Base-by-base conservation (phyloP, 2,888 invertebrate species). In the Globia sparganii region DNA sequence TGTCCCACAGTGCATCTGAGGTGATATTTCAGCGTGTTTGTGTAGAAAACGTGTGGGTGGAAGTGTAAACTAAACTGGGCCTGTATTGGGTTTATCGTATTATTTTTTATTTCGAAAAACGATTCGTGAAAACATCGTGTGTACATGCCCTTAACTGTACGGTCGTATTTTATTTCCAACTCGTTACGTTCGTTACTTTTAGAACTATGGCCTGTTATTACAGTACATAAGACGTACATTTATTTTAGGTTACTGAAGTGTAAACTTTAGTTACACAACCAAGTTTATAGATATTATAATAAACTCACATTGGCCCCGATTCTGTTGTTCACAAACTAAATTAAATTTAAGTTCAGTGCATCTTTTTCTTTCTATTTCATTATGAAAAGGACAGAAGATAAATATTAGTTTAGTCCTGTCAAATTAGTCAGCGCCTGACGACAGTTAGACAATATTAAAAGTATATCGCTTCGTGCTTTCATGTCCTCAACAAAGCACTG, bases 141-240 rank as follows among this genome's bases (percentile, higher is more conserved):
- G 18, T 0, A 13, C 13, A 25, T 15, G 11, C 25, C 69, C 37
- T 68, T 70, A 66, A 46, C 28, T 59, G n/a, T 8, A 43, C 58
- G 59, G 61, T 68, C 34, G 37, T 69, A 59, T 78, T 72, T 78
- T 78, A 66, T 86, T 75, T 82, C 61, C 53, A 76, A 65, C 25
- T 78, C 61, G 75, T 78, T 84, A 77, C 21, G 43, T 77, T 77
- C 28, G 58, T 77, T 77, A 59, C 43, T 77, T 86, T 77, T 62
- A 65, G 9, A 72, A 75, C 62, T 68, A 72, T 5, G 31, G 62
- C 62, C 71, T 58, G 25, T 58, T 49, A 77, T 77, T 78, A 75
- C 25, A 56, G 59, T 65, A 28, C 15, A 83, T 9, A 72, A 66
- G 58, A 71, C 21, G 53, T 59, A 70, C 31, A 59, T 77, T 76